These are phyloP conservation scores for Monochamus alternatus DNA, from an alignment of 2,888 invertebrate genomes.

Conservation along the genomic window DNA sequence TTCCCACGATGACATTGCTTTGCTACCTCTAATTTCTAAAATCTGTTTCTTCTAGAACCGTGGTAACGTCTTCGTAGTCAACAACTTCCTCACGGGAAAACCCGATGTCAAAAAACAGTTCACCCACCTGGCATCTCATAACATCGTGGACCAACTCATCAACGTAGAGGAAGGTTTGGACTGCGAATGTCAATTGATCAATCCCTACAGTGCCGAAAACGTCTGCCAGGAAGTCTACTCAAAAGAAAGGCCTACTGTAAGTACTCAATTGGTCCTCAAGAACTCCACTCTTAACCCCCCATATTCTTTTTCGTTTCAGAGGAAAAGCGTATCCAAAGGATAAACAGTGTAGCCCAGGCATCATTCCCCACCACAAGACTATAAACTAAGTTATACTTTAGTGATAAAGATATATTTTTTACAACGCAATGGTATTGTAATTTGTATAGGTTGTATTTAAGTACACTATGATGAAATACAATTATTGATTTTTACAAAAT, in stretches of 20 bases:
- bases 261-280: neutral
- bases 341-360: slow-evolving; percentile 36
- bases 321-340: slow-evolving; percentile 55
- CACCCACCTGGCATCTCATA: slow-evolving; percentile 73
- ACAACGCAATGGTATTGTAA: slow-evolving; percentile 58
- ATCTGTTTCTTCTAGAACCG: slow-evolving; percentile 70
- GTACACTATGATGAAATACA: slow-evolving; percentile 36
- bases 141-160: slow-evolving; percentile 70
- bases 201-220: slow-evolving; percentile 60
- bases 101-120: slow-evolving; percentile 77
- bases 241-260: slow-evolving; percentile 58
- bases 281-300: neutral
- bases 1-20: too few species aligned
- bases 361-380: slow-evolving; percentile 36
- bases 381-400: slow-evolving; percentile 49
- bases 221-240: slow-evolving; percentile 60
- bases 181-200: slow-evolving; percentile 68
- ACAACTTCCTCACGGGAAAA: slow-evolving; percentile 74
- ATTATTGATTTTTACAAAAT: slow-evolving; percentile 33
- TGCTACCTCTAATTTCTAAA: too few species aligned
- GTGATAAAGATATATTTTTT: slow-evolving; percentile 51
- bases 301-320: slow-evolving; percentile 55
- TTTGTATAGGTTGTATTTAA: slow-evolving; percentile 59
- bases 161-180: slow-evolving; percentile 69
- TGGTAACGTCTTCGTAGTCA: slow-evolving; percentile 79